Conservation (phyloP, 2,888 invertebrate genomes). For the Protodeltote pygarga region DNA sequence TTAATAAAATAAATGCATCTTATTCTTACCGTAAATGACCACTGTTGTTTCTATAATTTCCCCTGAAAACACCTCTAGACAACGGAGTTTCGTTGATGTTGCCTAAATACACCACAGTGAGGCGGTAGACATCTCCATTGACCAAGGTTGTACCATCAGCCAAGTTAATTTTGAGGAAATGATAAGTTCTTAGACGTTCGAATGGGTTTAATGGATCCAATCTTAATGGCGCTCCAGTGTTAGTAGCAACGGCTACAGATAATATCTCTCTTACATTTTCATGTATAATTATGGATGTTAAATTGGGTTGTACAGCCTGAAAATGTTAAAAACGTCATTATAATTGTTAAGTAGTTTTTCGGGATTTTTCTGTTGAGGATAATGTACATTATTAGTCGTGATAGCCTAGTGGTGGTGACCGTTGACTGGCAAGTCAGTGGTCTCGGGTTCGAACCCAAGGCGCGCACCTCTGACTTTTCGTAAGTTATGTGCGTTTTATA, state of each 20-base stretch:
- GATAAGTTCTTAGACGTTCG: conserved; percentile 63
- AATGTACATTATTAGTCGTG: no score
- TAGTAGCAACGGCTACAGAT: conserved; percentile 53
- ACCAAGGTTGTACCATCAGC: conserved; percentile 58
- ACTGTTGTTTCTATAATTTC: conserved; percentile 65
- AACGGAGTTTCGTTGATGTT: conserved; percentile 81
- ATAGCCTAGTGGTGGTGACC: no score
- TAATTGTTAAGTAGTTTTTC: no score
- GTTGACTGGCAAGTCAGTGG: no score
- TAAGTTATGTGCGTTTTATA: no score
- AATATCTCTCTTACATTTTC: conserved; percentile 72
- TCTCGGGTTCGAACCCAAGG: no score
- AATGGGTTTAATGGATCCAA: conserved; percentile 53
- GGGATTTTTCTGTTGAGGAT: no score
- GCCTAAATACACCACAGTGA: conserved; percentile 70
- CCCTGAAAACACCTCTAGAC: conserved; percentile 78
- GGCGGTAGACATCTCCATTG: conserved; percentile 55
- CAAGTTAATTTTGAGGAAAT: conserved; percentile 73
- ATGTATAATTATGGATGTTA: conserved; percentile 66
- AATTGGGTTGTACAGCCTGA: conserved; percentile 60
- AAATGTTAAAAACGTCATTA: conserved; percentile 34
- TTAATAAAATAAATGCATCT: not conserved
- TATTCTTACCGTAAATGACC: conserved; percentile 67
- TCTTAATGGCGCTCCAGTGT: conserved; percentile 42
- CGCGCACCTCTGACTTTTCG: no score